Conservation (phyloP, 2,797 vertebrate genomes). For the Alauda arvensis region DNA sequence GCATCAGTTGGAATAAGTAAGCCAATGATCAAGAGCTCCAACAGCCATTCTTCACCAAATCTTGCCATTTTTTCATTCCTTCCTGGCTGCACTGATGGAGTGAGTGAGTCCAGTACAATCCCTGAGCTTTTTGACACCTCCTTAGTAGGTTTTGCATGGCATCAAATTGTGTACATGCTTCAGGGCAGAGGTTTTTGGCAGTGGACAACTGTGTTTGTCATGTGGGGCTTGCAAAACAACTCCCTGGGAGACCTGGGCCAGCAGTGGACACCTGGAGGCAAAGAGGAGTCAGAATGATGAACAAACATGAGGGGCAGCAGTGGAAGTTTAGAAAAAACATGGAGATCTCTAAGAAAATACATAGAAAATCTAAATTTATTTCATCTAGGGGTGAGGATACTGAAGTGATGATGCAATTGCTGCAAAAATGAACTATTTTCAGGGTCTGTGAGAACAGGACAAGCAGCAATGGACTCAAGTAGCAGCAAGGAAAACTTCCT, state of each 20-base stretch:
- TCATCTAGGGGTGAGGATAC: neutral
- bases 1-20: neutral
- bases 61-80: neutral
- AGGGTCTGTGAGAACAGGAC: neutral
- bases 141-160: neutral
- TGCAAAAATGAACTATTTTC: neutral
- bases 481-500: neutral
- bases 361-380: neutral
- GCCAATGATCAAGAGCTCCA: neutral
- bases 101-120: neutral
- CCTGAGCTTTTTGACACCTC: neutral
- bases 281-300: neutral
- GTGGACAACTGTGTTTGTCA: neutral
- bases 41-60: neutral
- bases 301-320: neutral
- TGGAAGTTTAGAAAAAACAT: neutral
- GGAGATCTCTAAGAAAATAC: neutral
- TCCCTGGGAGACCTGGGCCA: neutral
- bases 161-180: neutral
- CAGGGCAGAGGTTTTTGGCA: neutral
- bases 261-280: neutral
- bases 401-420: accelerated
- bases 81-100: neutral
- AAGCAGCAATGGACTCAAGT: neutral
- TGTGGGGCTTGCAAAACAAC: neutral